Base-by-base conservation (phyloP, 35 echinoderm and acorn worm genomes). In the Hemicentrotus pulcherrimus region DNA sequence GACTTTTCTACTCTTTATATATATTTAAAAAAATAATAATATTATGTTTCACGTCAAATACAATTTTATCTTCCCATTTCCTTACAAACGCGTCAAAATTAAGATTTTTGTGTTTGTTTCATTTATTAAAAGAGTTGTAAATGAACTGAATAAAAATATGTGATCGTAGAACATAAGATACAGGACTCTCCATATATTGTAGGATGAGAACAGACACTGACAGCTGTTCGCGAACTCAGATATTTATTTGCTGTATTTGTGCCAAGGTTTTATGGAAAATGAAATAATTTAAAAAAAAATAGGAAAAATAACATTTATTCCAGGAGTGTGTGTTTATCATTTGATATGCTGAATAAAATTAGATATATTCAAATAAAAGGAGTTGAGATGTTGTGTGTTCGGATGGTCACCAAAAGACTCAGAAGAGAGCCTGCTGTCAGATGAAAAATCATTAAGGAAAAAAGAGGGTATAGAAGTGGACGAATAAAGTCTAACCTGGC, bases 311-410 rank as follows among this genome's bases (percentile, higher is more conserved):
- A 93, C 46, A 93, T 93, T 93, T 93, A 93, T 93, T 93, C 91
- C 91, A 93, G 91, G 91, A 93, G 91, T 93, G 91, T 93, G 91
- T 93, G 91, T 93, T 93, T 93, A 93, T 93, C 91, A 93, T 93
- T 93, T 93, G 91, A 93, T 93, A 93, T 93, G 91, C 91, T 93
- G 91, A 93, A 93, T 93, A 93, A 93, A 93, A 93, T 50, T 93
- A 93, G 91, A 93, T 33, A 41, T 41, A 93, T 31, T 93, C 30
- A 58, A 93, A 93, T 90, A 33, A 90, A 35, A 19, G 46, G 32
- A 16, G 16, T 45, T 90, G 31, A 32, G 46, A 6, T 33, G 12
- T 90, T 35, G 33, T 90, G 88, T 78, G 18, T 78, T 4, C 61
- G 24, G 5, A 28, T 24, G 22, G 24, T 70, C 35, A 41, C 35